Base-by-base conservation (phyloP, 2,113 vertebrate species). In the Apodemus speciosus region DNA sequence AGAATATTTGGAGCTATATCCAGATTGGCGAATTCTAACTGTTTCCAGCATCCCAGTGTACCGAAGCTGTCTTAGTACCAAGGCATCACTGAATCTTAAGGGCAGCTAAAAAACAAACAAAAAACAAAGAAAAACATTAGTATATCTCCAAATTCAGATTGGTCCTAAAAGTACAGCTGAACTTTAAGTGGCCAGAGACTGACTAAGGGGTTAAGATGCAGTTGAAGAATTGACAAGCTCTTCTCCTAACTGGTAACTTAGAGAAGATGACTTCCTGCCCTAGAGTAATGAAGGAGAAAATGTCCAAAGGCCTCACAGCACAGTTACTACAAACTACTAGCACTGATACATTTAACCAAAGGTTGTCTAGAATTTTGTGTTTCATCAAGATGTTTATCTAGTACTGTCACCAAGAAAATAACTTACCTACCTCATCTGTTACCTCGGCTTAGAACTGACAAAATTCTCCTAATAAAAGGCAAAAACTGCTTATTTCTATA, bases 31-130 rank as follows among this genome's bases (percentile, higher is more conserved):
- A 95, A 99, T 99, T 96, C 98, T 98, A 88, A 99, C 99, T 0
- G 99, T 99, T 98, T 99, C 99, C 98, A 99, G 98, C 99, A 99
- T 99, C 72, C 99, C 99, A 0, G 99, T 99, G 97, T 99, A 99
- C 0, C 99, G 99, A 96, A 99, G 99, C 97, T 99, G 99, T 97
- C 99, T 98, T 79, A 99, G 99, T 95, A 99, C 99, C 98, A 99
- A 98, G 93, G 97, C 97, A 94, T 99, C 99, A 0, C 6, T 99
- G 97, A 99, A 99, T 49, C 99, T 95, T 96, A 99, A 97, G 32
- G 99, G 99, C 92, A 99, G 98, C 99, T 99, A 97, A 32, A 97
- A 97, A 46, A 46, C 43, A 46, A 46, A 46, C 43, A 46, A 46
- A 4, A 62, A 91, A 96, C 79, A 75, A 30, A 95, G 62, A 43